phyloP scores from a whole-genome alignment of 1,140 invertebrate species.

The Spodoptera frugiperda region DNA sequence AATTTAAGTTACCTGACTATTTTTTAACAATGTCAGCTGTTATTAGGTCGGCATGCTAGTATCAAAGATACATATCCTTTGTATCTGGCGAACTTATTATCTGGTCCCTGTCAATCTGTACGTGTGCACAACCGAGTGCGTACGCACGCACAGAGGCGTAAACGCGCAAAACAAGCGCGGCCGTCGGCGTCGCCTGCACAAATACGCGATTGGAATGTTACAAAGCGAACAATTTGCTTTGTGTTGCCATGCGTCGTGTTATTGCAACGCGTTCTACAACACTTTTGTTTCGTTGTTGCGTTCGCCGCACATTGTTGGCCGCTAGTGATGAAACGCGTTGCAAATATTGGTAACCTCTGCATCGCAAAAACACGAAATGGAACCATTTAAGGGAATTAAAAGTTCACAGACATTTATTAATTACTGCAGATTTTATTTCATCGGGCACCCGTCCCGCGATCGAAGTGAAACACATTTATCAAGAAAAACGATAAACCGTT shows the following conservation, averaged over 20 bases:
- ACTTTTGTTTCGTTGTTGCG: constrained; percentile 28
- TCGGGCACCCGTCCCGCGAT: background rate
- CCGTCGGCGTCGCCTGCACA: constrained; percentile 51
- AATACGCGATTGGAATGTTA: constrained; percentile 62
- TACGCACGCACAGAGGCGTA: background rate
- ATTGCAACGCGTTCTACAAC: constrained; percentile 38
- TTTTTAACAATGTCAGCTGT: too few relatives aligned
- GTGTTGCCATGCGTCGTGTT: constrained; percentile 36
- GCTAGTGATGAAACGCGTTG: constrained; percentile 22
- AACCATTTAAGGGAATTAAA: background rate
- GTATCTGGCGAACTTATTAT: background rate
- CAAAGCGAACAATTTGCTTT: constrained; percentile 59
- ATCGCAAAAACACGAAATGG: background rate
- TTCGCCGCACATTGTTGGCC: constrained; percentile 20
- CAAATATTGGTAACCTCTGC: background rate
- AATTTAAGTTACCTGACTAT: too few relatives aligned
- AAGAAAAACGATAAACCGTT: constrained; percentile 17
- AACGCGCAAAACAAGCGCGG: constrained; percentile 16
- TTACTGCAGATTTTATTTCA: background rate
- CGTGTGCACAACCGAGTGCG: background rate
- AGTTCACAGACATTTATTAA: background rate
- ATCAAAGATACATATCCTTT: too few relatives aligned
- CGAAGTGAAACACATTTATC: background rate
- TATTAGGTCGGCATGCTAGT: too few relatives aligned
- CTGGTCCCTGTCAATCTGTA: background rate